Evolutionary conservation across 2,888 invertebrate species (phyloP).

Genomic region (Poecilobothrus nobilitatus): DNA sequence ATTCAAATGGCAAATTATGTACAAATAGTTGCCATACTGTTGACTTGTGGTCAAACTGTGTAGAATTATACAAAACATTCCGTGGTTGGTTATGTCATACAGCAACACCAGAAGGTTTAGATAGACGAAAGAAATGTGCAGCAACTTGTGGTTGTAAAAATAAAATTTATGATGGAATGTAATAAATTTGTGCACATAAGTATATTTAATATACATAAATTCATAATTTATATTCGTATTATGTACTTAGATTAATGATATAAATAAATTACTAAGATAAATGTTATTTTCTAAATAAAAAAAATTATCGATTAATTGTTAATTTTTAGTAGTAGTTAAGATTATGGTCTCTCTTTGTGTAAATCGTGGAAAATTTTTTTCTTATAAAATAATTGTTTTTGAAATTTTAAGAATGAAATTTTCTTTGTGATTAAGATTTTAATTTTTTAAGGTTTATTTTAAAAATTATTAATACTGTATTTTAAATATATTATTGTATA

Average conservation of each 20-base stretch:
- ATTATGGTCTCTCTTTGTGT: not conserved
- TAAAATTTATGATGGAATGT: slow-evolving; percentile 44
- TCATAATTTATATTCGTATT: not conserved
- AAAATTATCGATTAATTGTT: no score
- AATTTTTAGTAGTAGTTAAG: not conserved
- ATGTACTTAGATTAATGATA: not conserved
- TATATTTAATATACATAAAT: not conserved
- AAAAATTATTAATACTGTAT: no score
- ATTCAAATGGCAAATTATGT: slow-evolving; percentile 55
- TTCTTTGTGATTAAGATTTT: slow-evolving; percentile 18
- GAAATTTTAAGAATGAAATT: slow-evolving; percentile 12
- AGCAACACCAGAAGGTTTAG: slow-evolving; percentile 46
- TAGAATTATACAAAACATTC: slow-evolving; percentile 51
- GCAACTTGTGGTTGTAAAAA: slow-evolving; percentile 64
- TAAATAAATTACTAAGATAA: no score
- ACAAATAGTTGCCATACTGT: slow-evolving; percentile 61
- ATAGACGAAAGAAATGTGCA: slow-evolving; percentile 51
- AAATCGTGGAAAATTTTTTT: slow-evolving; percentile 1
- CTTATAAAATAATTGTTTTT: not conserved
- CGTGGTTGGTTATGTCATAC: slow-evolving; percentile 54
- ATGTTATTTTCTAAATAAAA: no score
- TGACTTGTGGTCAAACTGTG: slow-evolving; percentile 66
- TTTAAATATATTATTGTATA: no score
- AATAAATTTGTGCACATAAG: slow-evolving; percentile 15
- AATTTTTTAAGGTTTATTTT: not conserved